These are phyloP conservation scores for Trinectes maculatus DNA, from an alignment of 2,113 vertebrate genomes.

Conservation along the genomic window DNA sequence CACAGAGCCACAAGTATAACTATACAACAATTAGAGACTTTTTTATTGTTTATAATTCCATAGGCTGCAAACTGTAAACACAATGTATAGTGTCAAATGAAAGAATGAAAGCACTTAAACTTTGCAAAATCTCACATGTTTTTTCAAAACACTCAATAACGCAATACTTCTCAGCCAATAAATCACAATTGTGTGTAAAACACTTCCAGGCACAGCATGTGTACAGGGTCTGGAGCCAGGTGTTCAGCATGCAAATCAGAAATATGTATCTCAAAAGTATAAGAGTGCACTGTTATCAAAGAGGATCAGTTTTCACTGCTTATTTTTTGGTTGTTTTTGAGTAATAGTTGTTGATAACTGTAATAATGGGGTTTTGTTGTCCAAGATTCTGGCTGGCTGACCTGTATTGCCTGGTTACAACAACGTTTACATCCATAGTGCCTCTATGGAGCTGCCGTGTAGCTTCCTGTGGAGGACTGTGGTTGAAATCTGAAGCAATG, in stretches of 20 bases:
- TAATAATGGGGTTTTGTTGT: too few relatives aligned
- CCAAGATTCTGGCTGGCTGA: neutral
- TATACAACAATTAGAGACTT: neutral
- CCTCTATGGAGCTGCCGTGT: neutral
- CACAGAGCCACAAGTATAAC: neutral
- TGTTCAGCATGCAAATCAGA: neutral
- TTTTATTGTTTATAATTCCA: neutral
- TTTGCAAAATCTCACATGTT: neutral
- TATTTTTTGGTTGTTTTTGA: neutral
- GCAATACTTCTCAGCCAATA: neutral
- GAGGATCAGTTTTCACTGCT: too few relatives aligned
- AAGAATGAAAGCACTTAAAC: neutral
- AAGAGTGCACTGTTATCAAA: too few relatives aligned
- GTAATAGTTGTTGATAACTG: neutral
- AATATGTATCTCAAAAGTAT: neutral
- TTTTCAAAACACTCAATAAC: neutral
- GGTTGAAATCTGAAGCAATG: constrained; percentile 12
- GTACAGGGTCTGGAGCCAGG: neutral
- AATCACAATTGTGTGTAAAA: neutral
- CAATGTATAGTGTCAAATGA: neutral
- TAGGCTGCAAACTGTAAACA: neutral
- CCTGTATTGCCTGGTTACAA: neutral
- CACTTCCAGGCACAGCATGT: neutral
- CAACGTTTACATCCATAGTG: neutral
- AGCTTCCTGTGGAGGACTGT: constrained; percentile 5